Conservation (phyloP, 30 jellyfish, hydroid and myxozoan species). For the Nemopilema nomurai region DNA sequence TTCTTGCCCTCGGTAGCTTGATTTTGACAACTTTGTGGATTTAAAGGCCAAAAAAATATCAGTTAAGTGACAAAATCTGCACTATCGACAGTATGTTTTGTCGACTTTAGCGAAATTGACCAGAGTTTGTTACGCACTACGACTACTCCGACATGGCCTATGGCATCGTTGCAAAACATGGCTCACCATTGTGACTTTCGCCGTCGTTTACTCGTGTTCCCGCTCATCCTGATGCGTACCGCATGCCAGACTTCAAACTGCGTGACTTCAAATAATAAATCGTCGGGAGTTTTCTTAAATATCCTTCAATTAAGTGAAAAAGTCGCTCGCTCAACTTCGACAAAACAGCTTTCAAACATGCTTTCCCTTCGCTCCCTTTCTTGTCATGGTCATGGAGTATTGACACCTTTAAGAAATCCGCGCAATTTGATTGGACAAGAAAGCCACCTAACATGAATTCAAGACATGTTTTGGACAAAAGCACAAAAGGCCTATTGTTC, state of each 20-base stretch:
- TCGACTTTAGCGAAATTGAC: too few relatives aligned
- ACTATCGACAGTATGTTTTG: not conserved
- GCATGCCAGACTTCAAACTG: slow-evolving; percentile 20
- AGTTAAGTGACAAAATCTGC: not conserved
- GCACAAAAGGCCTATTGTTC: slow-evolving; percentile 35
- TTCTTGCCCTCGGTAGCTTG: too few relatives aligned
- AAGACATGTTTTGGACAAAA: slow-evolving; percentile 60
- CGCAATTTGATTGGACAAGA: slow-evolving; percentile 59
- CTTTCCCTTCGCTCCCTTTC: slow-evolving; percentile 33
- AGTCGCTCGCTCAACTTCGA: not conserved
- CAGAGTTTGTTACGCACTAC: not conserved
- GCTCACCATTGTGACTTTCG: slow-evolving; percentile 68
- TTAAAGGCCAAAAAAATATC: too few relatives aligned
- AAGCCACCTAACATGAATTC: slow-evolving; percentile 67
- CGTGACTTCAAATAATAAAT: not conserved
- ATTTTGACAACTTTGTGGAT: too few relatives aligned
- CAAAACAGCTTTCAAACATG: slow-evolving; percentile 51
- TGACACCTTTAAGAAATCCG: slow-evolving; percentile 60
- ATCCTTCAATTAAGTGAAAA: not conserved
- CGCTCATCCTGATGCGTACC: slow-evolving; percentile 23
- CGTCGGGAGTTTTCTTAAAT: not conserved
- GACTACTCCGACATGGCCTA: not conserved
- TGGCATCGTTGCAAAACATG: not conserved
- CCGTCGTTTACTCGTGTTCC: slow-evolving; percentile 51
- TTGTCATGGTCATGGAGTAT: slow-evolving; percentile 14